These are phyloP conservation scores for Beris chalybata DNA, from an alignment of 2,888 invertebrate species.

Conservation along the genomic window DNA sequence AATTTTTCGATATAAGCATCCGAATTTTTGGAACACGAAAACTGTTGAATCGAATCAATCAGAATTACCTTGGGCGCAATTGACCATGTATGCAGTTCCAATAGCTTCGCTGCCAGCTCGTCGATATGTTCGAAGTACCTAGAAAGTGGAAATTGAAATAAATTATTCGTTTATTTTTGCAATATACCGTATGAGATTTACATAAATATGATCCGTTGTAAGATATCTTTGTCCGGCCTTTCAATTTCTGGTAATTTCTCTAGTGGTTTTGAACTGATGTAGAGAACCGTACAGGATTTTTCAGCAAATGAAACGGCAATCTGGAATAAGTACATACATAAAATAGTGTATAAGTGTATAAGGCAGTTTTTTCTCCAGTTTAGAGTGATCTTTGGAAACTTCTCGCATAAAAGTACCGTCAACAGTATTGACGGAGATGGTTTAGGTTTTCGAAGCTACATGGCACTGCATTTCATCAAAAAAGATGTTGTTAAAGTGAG, in stretches of 20 bases:
- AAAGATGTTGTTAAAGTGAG: too few species aligned
- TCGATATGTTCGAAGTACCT: constrained; percentile 38
- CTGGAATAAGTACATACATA: too few species aligned
- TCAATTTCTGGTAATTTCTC: constrained; percentile 15
- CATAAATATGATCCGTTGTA: constrained; percentile 29
- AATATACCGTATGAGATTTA: constrained; percentile 1
- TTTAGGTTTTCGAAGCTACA: too few species aligned
- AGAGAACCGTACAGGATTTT: constrained; percentile 10
- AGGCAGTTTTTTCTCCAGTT: too few species aligned
- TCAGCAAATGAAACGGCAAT: constrained; percentile 25
- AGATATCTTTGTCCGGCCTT: constrained; percentile 19
- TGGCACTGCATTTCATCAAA: too few species aligned
- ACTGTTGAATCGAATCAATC: constrained; percentile 34
- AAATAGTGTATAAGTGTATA: too few species aligned
- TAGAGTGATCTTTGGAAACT: too few species aligned
- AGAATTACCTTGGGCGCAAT: constrained; percentile 37
- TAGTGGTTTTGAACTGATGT: constrained; percentile 1
- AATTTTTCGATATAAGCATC: constrained; percentile 1
- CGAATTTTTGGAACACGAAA: constrained; percentile 17
- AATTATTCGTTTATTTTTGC: constrained; percentile 8
- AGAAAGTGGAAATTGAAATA: not conserved
- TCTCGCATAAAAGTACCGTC: too few species aligned
- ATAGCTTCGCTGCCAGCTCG: constrained; percentile 33
- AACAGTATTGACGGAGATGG: too few species aligned
- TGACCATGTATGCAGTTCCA: constrained; percentile 40